phyloP scores from a whole-genome alignment of 2,888 invertebrate genomes.

The Tachina grossa region DNA sequence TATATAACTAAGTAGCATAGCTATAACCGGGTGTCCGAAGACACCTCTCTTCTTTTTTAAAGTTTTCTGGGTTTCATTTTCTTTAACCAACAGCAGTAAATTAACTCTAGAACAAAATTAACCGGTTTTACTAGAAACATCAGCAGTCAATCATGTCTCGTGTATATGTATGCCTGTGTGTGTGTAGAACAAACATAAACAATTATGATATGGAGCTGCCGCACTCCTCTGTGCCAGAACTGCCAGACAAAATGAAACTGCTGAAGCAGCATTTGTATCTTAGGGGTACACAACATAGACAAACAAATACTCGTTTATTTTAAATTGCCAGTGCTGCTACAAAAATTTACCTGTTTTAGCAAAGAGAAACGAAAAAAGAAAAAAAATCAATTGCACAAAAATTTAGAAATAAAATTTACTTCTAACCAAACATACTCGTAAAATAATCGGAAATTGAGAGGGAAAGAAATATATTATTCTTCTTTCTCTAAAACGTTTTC shows the following conservation, averaged over 20 bases:
- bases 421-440: not conserved
- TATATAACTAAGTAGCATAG: too few species aligned
- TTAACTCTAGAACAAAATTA: too few species aligned
- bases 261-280: slow-evolving; percentile 13
- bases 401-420: not conserved
- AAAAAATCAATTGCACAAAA: not conserved
- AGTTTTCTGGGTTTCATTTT: too few species aligned
- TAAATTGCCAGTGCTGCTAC: not conserved
- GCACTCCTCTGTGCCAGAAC: not conserved
- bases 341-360: not conserved
- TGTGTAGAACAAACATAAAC: too few species aligned
- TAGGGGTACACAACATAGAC: too few species aligned
- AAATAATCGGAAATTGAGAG: not conserved
- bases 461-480: not conserved
- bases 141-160: too few species aligned
- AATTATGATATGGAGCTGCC: not conserved
- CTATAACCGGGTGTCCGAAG: too few species aligned
- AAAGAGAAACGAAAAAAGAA: not conserved
- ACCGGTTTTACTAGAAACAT: too few species aligned
- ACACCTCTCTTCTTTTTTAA: too few species aligned
- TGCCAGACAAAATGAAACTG: not conserved
- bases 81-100: too few species aligned
- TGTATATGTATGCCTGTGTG: too few species aligned
- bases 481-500: not conserved
- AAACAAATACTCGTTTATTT: slow-evolving; percentile 28